A percentile compares a stretch with the other conserved stretches of the same genome.
Evolutionary conservation across 2,113 vertebrate genomes (phyloP).

Genomic region (Otis tarda): DNA sequence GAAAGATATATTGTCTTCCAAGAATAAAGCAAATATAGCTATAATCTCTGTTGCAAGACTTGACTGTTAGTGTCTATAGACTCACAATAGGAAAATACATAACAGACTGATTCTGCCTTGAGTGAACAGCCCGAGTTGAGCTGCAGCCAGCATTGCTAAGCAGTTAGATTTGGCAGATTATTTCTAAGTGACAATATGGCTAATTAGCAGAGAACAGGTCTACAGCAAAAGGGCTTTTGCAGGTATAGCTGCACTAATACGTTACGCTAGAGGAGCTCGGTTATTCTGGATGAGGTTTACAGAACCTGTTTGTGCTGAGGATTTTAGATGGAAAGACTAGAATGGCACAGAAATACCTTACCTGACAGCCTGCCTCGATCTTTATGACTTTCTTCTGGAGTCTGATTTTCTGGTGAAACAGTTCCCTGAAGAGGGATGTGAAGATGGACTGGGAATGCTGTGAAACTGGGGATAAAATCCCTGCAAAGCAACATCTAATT

Average conservation of each 20-base stretch:
- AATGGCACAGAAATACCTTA: neutral
- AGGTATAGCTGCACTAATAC: neutral
- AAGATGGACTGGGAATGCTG: neutral
- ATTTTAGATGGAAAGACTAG: neutral
- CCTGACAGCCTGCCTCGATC: neutral
- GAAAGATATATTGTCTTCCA: neutral
- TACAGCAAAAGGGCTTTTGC: neutral
- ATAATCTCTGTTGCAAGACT: neutral
- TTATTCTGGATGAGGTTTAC: neutral
- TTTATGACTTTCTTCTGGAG: neutral
- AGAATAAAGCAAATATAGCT: neutral
- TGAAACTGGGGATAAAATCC: neutral
- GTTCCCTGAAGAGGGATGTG: neutral
- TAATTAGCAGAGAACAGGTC: constrained; percentile 23
- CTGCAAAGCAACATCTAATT: neutral
- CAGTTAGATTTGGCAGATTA: constrained; percentile 39
- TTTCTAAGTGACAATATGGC: neutral
- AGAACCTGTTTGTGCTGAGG: neutral
- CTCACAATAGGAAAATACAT: neutral
- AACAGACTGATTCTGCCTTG: neutral
- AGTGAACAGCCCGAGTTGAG: neutral
- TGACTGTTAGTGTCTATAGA: neutral
- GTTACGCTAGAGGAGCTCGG: neutral
- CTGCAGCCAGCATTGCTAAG: constrained; percentile 10
- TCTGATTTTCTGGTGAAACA: neutral